These are phyloP conservation scores for Beris morrisii DNA, from an alignment of 2,888 invertebrate species.

Conservation along the genomic window DNA sequence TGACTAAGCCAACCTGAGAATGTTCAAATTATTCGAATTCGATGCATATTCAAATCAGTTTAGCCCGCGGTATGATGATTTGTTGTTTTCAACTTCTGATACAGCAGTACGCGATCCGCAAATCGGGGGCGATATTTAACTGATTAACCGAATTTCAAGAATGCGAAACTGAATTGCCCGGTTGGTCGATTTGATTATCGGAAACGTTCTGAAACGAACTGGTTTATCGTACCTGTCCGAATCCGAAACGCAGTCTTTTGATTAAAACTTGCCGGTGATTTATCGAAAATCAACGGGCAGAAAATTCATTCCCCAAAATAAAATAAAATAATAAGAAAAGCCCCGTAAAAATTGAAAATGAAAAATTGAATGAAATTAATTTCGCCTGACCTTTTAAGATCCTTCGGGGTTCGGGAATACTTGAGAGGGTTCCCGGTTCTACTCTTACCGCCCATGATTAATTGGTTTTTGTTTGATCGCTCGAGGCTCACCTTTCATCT, in stretches of 20 bases:
- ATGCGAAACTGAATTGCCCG: too few species aligned
- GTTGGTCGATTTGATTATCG: too few species aligned
- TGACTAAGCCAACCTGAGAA: too few species aligned
- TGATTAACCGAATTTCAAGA: conserved; percentile 1
- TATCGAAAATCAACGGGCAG: conserved; percentile 33
- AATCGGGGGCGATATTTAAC: conserved; percentile 10
- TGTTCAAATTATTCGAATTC: too few species aligned
- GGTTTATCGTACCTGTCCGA: background rate
- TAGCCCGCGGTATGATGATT: conserved; percentile 9
- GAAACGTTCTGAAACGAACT: too few species aligned
- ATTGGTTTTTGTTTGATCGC: conserved; percentile 36
- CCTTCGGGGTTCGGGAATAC: conserved; percentile 20
- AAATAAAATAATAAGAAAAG: background rate
- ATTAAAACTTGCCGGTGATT: conserved; percentile 36
- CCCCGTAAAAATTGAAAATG: conserved; percentile 35
- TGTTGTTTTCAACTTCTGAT: conserved; percentile 13
- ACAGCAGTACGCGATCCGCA: background rate
- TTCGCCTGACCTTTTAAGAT: conserved; percentile 34
- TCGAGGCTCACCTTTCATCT: conserved; percentile 37
- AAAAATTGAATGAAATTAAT: conserved; percentile 38
- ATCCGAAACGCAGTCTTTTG: conserved; percentile 27
- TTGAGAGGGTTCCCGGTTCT: conserved; percentile 9
- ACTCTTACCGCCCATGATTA: conserved; percentile 33
- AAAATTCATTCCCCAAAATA: conserved; percentile 19
- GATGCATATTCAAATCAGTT: too few species aligned